Evolutionary conservation across 2,113 vertebrate genomes (phyloP).

Genomic region (Bubo bubo): DNA sequence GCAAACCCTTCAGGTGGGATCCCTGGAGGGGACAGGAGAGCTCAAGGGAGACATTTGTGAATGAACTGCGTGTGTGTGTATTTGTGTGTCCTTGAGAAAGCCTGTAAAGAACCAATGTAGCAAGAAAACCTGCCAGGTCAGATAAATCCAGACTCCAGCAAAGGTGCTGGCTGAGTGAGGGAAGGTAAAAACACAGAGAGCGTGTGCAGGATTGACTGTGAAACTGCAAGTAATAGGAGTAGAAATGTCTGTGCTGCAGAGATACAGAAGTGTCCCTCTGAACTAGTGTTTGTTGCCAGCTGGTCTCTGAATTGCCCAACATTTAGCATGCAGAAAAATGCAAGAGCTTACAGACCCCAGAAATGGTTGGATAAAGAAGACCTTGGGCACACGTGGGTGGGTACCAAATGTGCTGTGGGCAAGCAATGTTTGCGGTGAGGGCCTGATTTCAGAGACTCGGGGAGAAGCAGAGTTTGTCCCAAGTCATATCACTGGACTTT

Average conservation of each 20-base stretch:
- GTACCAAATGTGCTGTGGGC: not conserved
- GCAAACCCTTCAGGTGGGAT: conserved; percentile 94
- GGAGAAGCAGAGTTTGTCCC: not conserved
- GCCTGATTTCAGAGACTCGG: not conserved
- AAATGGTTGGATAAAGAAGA: not conserved
- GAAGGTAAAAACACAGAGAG: not conserved
- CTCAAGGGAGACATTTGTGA: not conserved
- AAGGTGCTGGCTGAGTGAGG: not conserved
- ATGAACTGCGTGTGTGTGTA: accelerated
- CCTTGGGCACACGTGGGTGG: not conserved
- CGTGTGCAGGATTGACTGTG: not conserved
- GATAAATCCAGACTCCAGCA: not conserved
- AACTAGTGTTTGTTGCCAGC: not conserved
- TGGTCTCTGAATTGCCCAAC: not conserved
- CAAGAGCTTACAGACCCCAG: not conserved
- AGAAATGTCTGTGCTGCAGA: not conserved
- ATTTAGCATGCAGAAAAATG: not conserved
- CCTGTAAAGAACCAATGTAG: not conserved
- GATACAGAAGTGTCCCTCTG: not conserved
- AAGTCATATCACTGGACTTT: not conserved
- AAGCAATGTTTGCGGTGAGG: not conserved
- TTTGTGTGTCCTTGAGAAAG: not conserved
- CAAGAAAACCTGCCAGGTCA: conserved; percentile 33
- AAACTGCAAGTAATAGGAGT: not conserved
- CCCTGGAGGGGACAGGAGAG: not conserved